Percentiles rank a stretch among this genome's conserved stretches.
phyloP scores from a whole-genome alignment of 1,140 invertebrate genomes.

The Steinernema khuongi region DNA sequence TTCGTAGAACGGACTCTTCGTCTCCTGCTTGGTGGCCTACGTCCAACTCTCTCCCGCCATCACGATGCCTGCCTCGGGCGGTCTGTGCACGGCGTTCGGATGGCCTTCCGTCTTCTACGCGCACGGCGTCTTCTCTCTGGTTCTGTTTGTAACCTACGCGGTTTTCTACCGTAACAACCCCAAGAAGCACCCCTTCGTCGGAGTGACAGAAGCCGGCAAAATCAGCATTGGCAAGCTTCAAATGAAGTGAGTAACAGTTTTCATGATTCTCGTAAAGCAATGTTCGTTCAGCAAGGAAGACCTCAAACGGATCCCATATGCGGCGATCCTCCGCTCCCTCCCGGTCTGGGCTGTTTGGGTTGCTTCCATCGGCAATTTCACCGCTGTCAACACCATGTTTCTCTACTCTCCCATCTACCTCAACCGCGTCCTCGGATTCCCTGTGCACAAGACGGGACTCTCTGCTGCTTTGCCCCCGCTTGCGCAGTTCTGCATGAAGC shows the following conservation, averaged over 20 bases:
- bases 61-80: constrained; percentile 53
- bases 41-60: constrained; percentile 47
- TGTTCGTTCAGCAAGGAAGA: constrained; percentile 40
- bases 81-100: constrained; percentile 37
- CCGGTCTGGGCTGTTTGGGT: constrained; percentile 57
- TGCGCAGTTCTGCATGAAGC: constrained; percentile 49
- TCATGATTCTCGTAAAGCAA: neutral
- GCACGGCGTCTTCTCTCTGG: constrained; percentile 40
- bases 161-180: constrained; percentile 55
- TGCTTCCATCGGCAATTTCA: constrained; percentile 50
- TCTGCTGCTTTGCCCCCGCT: constrained; percentile 55
- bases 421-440: constrained; percentile 48
- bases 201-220: constrained; percentile 47
- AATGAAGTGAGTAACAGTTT: neutral
- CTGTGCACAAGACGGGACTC: constrained; percentile 49
- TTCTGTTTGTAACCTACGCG: constrained; percentile 49
- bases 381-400: constrained; percentile 54
- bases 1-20: constrained; percentile 40
- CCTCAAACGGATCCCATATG: constrained; percentile 47
- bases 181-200: constrained; percentile 55
- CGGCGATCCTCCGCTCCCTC: constrained; percentile 43
- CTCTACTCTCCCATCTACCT: constrained; percentile 51
- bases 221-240: constrained; percentile 51
- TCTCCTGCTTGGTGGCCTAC: constrained; percentile 44
- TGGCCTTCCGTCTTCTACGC: constrained; percentile 57